phyloP scores from a whole-genome alignment of 64 coral and sea anemone species.

The Exaiptasia diaphana region DNA sequence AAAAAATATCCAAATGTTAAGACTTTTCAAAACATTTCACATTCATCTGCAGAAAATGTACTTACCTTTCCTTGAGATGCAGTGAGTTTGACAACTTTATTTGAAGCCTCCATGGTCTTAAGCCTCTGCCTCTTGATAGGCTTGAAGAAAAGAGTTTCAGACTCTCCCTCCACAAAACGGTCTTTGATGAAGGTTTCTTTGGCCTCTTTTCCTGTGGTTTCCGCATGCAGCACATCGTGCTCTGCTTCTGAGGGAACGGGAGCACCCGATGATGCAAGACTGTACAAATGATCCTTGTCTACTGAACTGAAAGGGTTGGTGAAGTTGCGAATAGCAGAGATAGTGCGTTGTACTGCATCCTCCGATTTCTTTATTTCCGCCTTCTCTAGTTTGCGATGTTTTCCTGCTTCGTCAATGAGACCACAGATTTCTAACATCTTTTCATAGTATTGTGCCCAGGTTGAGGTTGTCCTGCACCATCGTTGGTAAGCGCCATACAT shows the following conservation, averaged over 20 bases:
- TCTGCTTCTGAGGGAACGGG: constrained; percentile 9
- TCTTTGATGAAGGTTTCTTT: constrained; percentile 29
- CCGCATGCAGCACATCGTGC: constrained; percentile 22
- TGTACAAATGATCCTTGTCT: constrained; percentile 22
- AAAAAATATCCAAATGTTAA: no score
- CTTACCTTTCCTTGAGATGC: constrained; percentile 36
- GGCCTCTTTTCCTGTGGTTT: constrained; percentile 31
- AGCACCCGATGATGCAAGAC: constrained; percentile 5
- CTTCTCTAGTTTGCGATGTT: constrained; percentile 14
- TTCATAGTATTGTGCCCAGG: constrained; percentile 23
- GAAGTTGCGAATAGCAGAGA: constrained; percentile 30
- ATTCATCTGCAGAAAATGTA: neutral
- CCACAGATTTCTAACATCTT: constrained; percentile 39
- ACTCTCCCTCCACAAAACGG: neutral
- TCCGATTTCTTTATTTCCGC: constrained; percentile 54
- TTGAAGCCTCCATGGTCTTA: constrained; percentile 37
- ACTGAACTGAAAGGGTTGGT: constrained; percentile 26
- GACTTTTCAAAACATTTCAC: no score
- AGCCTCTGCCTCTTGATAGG: constrained; percentile 12
- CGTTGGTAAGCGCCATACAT: constrained; percentile 55
- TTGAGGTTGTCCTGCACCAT: constrained; percentile 44
- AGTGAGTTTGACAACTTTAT: constrained; percentile 27
- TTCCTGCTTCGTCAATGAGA: neutral
- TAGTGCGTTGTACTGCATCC: constrained; percentile 32
- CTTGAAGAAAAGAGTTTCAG: constrained; percentile 28